Base-by-base conservation (phyloP, 2,797 vertebrate genomes). In the Darevskia nairensis region DNA sequence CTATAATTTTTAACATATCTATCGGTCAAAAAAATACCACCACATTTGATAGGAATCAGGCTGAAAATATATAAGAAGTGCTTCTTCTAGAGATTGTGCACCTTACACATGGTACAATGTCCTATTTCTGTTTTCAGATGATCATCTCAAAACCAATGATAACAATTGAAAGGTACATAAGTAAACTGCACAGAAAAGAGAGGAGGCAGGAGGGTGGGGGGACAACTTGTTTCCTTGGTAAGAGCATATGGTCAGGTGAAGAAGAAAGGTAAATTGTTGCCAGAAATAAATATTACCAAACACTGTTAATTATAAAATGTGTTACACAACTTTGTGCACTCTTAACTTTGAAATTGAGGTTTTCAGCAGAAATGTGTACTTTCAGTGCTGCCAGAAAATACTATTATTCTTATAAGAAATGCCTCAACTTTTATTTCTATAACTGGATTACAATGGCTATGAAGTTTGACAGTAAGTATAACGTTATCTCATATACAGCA, bases 371-470 rank as follows among this genome's bases (percentile, higher is more conserved):
- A 88, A 35, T 25, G 4, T 69, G 8, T 29, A 46, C n/a, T 46
- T 35, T 80, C 77, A 78, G 19, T 79, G 85, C 35, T 32, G 71
- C 0, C 39, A 90, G 80, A 87, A 93, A 90, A 90, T 77, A 6
- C 6, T 80, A 27, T 74, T 88, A 44, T 66, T 76, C 44, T 81
- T 86, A 86, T 17, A 76, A 1, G 41, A 19, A 50, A 3, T 84
- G 86, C 84, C 0, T 23, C 5, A 75, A 87, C 74, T 21, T 79
- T 39, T 80, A 0, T 0, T 85, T 89, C 68, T 81, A 29, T 85
- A 93, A 89, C n/a, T 76, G 1, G 17, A 81, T 90, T 64, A 86
- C 7, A 87, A 89, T 88, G 88, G 35, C 32, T 90, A 59, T 79
- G 44, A 61, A 87, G 29, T 0, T 82, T 82, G 79, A 89, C 9